phyloP scores from a whole-genome alignment of 1,140 invertebrate genomes.

The Platorchestia sp. region DNA sequence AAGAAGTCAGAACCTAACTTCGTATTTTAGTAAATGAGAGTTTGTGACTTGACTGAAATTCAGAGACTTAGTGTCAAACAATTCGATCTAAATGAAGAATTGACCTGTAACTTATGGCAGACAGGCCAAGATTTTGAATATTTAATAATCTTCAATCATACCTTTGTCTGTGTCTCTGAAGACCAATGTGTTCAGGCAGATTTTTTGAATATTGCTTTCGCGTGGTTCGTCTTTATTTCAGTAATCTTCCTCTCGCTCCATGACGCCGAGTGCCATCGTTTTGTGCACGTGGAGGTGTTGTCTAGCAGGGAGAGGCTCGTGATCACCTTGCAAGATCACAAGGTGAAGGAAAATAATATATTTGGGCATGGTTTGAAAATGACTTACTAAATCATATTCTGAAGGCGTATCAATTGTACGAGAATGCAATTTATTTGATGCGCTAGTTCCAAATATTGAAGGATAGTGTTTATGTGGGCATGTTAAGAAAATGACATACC shows the following conservation, averaged over 20 bases:
- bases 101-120: too few species aligned
- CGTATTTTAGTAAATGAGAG: too few species aligned
- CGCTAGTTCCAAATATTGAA: neutral
- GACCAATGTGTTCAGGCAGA: too few species aligned
- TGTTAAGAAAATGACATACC: too few species aligned
- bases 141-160: too few species aligned
- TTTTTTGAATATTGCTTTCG: neutral
- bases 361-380: neutral
- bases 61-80: too few species aligned
- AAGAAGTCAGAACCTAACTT: too few species aligned
- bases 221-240: neutral
- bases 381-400: neutral
- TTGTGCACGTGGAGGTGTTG: constrained; percentile 8
- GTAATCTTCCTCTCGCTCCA: neutral
- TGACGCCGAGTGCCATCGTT: neutral
- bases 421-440: neutral
- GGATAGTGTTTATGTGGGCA: neutral
- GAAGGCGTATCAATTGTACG: neutral
- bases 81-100: too few species aligned
- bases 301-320: neutral
- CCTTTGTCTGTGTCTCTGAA: too few species aligned
- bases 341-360: neutral
- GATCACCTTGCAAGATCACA: neutral
- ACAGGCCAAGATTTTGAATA: too few species aligned
- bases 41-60: too few species aligned